Conservation (phyloP, 2,888 invertebrate species). For the Terebella lapidaria region DNA sequence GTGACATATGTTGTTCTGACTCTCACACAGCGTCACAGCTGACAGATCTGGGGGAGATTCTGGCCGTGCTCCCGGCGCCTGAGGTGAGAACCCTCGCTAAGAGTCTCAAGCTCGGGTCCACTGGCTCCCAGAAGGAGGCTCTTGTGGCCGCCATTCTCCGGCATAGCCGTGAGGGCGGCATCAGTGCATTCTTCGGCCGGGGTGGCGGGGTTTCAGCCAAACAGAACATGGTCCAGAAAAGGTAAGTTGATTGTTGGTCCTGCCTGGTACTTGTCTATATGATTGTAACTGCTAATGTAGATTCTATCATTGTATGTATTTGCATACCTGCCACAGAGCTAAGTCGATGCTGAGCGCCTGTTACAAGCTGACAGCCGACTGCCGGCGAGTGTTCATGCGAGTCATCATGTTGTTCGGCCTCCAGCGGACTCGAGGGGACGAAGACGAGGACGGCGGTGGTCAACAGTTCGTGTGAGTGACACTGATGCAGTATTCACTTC, state of each 20-base stretch:
- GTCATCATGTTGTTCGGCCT: constrained; percentile 54
- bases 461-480: constrained; percentile 18
- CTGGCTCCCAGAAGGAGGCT: background rate
- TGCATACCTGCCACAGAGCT: constrained; percentile 27
- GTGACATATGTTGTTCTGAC: no score
- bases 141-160: background rate
- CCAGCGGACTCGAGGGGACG: constrained; percentile 39
- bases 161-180: constrained; percentile 5
- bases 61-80: constrained; percentile 45
- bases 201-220: background rate
- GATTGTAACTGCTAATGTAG: no score
- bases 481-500: background rate
- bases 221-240: background rate
- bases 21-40: no score
- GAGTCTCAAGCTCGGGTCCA: constrained; percentile 28
- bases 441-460: constrained; percentile 29
- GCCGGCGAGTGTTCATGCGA: constrained; percentile 53
- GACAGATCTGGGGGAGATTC: constrained; percentile 36
- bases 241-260: no score
- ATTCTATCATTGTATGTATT: no score
- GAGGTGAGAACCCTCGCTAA: constrained; percentile 53
- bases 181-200: constrained; percentile 5
- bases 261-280: no score
- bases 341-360: constrained; percentile 46
- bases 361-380: constrained; percentile 43